A percentile compares a stretch with the other conserved stretches of the same genome.
Evolutionary conservation across 2,888 invertebrate genomes (phyloP).

Genomic region (Hyppa rectilinea): DNA sequence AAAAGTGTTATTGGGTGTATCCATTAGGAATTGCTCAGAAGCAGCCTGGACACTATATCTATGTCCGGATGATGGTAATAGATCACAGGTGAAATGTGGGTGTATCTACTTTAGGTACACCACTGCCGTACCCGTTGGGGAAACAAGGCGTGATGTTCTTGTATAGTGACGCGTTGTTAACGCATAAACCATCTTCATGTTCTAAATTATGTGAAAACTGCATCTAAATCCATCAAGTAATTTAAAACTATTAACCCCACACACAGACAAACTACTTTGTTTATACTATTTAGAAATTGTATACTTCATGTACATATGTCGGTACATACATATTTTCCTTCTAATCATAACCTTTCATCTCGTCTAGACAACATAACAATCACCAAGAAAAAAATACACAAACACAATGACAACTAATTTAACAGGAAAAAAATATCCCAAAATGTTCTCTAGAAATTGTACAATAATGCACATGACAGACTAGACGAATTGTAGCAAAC

Average conservation of each 20-base stretch:
- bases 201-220: not conserved
- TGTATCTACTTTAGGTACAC: too few relatives aligned
- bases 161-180: not conserved
- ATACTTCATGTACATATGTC: not conserved
- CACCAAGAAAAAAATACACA: slow-evolving; percentile 7
- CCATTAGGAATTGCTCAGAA: too few relatives aligned
- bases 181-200: too few relatives aligned
- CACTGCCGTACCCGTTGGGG: too few relatives aligned
- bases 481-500: slow-evolving; percentile 33
- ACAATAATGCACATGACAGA: slow-evolving; percentile 29
- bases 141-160: too few relatives aligned
- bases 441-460: slow-evolving; percentile 32
- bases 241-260: not conserved
- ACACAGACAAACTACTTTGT: not conserved
- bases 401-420: slow-evolving; percentile 21
- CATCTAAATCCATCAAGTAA: not conserved
- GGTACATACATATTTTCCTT: not conserved
- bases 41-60: too few relatives aligned
- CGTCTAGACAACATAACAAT: slow-evolving; percentile 13
- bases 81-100: too few relatives aligned
- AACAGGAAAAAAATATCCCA: not conserved
- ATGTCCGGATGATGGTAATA: too few relatives aligned
- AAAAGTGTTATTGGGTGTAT: too few relatives aligned
- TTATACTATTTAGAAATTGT: not conserved
- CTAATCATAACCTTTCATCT: slow-evolving; percentile 20